phyloP scores from a whole-genome alignment of 2,888 invertebrate genomes.

The Antheraea yamamai region DNA sequence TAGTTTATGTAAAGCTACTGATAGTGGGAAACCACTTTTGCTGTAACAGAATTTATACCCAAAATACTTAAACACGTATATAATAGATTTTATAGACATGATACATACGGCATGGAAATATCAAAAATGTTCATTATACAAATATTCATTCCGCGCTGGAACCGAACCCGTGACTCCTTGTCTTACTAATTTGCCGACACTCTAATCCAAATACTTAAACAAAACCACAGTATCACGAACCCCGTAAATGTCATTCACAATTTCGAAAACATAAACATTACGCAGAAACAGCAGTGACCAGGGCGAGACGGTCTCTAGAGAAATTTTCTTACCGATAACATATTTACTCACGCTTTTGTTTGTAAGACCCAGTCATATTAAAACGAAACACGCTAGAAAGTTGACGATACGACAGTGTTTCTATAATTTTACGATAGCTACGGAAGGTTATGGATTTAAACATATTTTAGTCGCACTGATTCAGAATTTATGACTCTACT shows the following conservation, averaged over 20 bases:
- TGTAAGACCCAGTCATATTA: too few species aligned
- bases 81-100: not conserved
- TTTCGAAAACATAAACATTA: constrained; percentile 9
- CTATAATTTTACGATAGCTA: too few species aligned
- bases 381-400: too few species aligned
- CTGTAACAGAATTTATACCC: not conserved
- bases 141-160: not conserved
- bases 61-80: not conserved
- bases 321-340: too few species aligned
- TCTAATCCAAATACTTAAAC: not conserved
- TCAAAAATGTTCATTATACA: not conserved
- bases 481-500: too few species aligned
- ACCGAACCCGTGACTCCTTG: not conserved
- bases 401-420: too few species aligned
- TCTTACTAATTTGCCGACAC: not conserved
- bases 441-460: too few species aligned
- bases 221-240: too few species aligned
- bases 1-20: not conserved
- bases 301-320: too few species aligned
- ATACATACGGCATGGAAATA: not conserved
- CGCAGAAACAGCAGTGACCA: too few species aligned
- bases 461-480: too few species aligned
- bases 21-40: not conserved
- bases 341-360: too few species aligned
- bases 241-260: not conserved